Evolutionary conservation across 2,888 invertebrate species (phyloP), one percentile per base, ranked within the genome.

Genomic region (Morpho deidamia): DNA sequence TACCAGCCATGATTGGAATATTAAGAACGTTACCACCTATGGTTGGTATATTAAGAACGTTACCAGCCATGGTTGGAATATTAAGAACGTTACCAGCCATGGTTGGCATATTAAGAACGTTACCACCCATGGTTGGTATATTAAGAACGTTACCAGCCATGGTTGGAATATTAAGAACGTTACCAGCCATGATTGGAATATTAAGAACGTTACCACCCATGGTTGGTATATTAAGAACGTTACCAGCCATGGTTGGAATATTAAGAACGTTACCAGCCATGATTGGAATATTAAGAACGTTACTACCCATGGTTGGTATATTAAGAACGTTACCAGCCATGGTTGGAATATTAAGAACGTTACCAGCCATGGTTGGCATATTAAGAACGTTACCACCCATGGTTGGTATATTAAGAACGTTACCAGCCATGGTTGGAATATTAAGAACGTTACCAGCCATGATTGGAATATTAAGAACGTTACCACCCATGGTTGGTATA

Each of bases 31-130:
- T 10, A 50, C 41, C 49, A 45, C 10, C 43, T 42, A 11, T 42
- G 10, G 12, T 42, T 35, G 43, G n/a, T n/a, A n/a, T n/a, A n/a
- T n/a, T n/a, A n/a, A n/a, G n/a, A 52, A 44, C 41, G 33, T 41
- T 10, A 50, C 41, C 49, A 45, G 11, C 43, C 45, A 11, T 42
- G 10, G 12, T 42, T 35, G 43, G n/a, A n/a, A n/a, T n/a, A n/a
- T n/a, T n/a, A n/a, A n/a, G n/a, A 52, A 44, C 41, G 33, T 41
- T 10, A 50, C 41, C 49, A 45, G 11, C 43, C 45, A 11, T 42
- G 10, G 12, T 42, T 35, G 43, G n/a, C n/a, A n/a, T n/a, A n/a
- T n/a, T n/a, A n/a, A n/a, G n/a, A 52, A 44, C 41, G 33, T 41
- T 10, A 50, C 41, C 49, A 45, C 10, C 43, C 45, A 11, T 42